phyloP scores from a whole-genome alignment of 2,888 invertebrate species.

The Acanthosepion lycidas region DNA sequence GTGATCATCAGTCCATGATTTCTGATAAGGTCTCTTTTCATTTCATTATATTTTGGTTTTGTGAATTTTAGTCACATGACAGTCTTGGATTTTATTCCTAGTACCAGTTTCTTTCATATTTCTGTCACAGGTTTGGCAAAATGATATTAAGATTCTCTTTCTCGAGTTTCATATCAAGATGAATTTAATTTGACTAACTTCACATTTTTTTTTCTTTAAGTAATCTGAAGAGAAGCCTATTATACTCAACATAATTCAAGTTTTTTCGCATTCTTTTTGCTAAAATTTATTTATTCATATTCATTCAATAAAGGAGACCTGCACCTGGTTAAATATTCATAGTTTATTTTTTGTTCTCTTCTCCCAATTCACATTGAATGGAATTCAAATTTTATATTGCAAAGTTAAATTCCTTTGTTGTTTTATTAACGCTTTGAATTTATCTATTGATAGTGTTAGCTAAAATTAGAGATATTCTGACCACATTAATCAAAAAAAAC shows the following conservation, averaged over 20 bases:
- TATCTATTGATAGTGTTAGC: too few relatives aligned
- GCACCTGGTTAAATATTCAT: background rate
- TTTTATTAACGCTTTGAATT: too few relatives aligned
- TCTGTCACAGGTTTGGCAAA: background rate
- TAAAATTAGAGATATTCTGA: too few relatives aligned
- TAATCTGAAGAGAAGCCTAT: background rate
- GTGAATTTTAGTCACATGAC: background rate
- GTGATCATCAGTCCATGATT: too few relatives aligned
- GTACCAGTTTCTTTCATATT: background rate
- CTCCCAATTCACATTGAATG: background rate
- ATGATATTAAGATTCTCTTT: background rate
- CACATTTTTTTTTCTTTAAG: background rate
- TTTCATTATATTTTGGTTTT: background rate
- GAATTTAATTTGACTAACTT: background rate
- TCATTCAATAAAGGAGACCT: background rate
- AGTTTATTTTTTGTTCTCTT: background rate
- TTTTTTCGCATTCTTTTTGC: background rate
- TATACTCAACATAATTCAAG: background rate
- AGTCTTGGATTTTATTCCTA: background rate
- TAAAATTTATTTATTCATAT: background rate
- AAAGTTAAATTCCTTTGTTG: too few relatives aligned
- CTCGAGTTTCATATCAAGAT: background rate
- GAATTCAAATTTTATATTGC: background rate
- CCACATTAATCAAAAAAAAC: too few relatives aligned
- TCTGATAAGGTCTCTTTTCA: background rate